A percentile compares a stretch with the other conserved stretches of the same genome.
Evolutionary conservation across 2,888 invertebrate genomes (phyloP).

Genomic region (Acleris laterana): DNA sequence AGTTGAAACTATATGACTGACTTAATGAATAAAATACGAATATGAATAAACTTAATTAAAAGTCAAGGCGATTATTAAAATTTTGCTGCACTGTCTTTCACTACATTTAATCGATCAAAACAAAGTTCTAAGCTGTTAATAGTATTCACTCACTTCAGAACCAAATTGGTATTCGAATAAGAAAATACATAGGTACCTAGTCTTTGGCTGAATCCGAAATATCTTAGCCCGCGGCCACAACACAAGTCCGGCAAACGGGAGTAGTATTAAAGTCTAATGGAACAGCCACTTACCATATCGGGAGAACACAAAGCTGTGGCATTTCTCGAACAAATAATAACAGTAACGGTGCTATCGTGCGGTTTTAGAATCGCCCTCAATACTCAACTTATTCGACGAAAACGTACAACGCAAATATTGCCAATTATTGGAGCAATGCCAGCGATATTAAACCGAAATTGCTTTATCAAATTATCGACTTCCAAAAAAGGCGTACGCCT

Average conservation of each 20-base stretch:
- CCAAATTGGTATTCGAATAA: too few species aligned
- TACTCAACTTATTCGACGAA: constrained; percentile 49
- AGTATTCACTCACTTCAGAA: too few species aligned
- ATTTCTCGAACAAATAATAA: constrained; percentile 54
- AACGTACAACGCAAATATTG: constrained; percentile 39
- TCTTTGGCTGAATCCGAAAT: neutral
- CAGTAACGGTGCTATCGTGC: constrained; percentile 52
- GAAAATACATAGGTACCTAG: too few species aligned
- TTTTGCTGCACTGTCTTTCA: too few species aligned
- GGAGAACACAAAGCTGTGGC: constrained; percentile 34
- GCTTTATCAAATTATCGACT: constrained; percentile 16
- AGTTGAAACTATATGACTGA: too few species aligned
- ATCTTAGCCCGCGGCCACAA: constrained; percentile 5
- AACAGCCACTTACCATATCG: constrained; percentile 33
- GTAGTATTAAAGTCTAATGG: constrained; percentile 24
- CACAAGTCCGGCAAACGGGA: constrained; percentile 6
- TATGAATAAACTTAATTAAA: too few species aligned
- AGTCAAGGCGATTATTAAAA: too few species aligned
- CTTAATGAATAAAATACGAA: too few species aligned
- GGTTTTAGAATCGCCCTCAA: constrained; percentile 50
- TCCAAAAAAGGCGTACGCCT: constrained; percentile 4
- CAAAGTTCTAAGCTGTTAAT: too few species aligned
- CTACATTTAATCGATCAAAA: too few species aligned
- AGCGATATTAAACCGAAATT: constrained; percentile 18
- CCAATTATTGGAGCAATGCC: constrained; percentile 14